Percentiles rank a stretch among this genome's conserved stretches.
Conservation (phyloP, 2,888 invertebrate genomes). For the Thecophora atra region DNA sequence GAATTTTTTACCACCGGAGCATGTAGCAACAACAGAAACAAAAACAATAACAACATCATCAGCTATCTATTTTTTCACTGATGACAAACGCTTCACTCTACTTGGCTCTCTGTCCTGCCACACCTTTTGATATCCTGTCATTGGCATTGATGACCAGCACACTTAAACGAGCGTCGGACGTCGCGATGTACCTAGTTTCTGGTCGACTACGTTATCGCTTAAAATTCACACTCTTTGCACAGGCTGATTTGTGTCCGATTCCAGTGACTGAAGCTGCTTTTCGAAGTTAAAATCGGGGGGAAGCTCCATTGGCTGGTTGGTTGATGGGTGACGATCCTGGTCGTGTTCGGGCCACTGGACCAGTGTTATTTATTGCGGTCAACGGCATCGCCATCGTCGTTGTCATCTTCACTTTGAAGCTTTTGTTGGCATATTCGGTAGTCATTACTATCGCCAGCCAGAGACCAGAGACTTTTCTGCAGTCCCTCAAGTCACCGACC, state of each 20-base stretch:
- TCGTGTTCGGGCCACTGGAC: neutral
- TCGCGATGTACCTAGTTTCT: neutral
- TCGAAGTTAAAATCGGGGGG: no score
- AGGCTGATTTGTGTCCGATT: neutral
- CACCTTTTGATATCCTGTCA: neutral
- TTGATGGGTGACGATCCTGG: neutral
- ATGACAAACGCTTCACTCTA: neutral
- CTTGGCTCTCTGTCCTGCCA: neutral
- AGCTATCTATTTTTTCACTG: neutral
- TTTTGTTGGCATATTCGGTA: constrained; percentile 7
- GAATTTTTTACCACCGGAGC: neutral
- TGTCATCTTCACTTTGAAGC: neutral
- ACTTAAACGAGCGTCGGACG: neutral
- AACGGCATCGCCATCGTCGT: constrained; percentile 1
- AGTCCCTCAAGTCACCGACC: neutral
- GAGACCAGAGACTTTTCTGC: neutral
- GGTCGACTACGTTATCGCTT: constrained; percentile 15
- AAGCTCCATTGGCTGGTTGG: neutral
- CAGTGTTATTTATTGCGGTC: constrained; percentile 13
- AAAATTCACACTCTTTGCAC: constrained; percentile 21
- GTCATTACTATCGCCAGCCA: neutral
- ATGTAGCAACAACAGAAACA: neutral
- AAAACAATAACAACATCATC: no score
- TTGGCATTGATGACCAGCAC: constrained; percentile 10
- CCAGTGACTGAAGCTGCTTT: neutral